Evolutionary conservation across 2,888 invertebrate species (phyloP).

Genomic region (Noctua fimbriata): DNA sequence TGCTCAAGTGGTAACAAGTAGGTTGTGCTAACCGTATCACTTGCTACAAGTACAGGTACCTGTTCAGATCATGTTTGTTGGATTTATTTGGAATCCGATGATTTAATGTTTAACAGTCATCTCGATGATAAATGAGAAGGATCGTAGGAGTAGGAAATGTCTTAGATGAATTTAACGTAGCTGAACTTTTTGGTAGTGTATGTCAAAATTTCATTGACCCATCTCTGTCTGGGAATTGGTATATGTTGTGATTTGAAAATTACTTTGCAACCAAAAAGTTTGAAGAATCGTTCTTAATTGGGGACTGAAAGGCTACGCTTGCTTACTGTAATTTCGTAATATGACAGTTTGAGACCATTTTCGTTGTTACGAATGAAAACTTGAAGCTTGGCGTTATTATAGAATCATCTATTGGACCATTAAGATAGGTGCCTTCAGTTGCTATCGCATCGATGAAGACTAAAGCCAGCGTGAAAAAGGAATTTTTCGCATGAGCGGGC

Average conservation of each 20-base stretch:
- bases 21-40: constrained; percentile 56
- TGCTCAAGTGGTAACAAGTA: constrained; percentile 56
- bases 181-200: not conserved
- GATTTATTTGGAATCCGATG: constrained; percentile 26
- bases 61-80: constrained; percentile 35
- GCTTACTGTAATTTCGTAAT: not conserved
- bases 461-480: constrained; percentile 14
- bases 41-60: constrained; percentile 30
- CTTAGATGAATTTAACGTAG: not conserved
- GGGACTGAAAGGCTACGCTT: not conserved
- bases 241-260: not conserved
- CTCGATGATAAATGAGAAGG: not conserved
- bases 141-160: no score
- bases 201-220: not conserved
- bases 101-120: not conserved
- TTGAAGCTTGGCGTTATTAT: not conserved
- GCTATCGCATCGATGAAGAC: not conserved
- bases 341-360: not conserved
- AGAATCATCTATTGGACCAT: not conserved
- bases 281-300: not conserved
- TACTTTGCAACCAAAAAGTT: not conserved
- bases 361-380: not conserved
- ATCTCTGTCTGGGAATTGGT: not conserved
- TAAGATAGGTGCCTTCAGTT: not conserved
- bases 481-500: constrained; percentile 14